A percentile compares a stretch with the other conserved stretches of the same genome.
phyloP scores from a whole-genome alignment of 2,888 invertebrate genomes.

The Automeris io region DNA sequence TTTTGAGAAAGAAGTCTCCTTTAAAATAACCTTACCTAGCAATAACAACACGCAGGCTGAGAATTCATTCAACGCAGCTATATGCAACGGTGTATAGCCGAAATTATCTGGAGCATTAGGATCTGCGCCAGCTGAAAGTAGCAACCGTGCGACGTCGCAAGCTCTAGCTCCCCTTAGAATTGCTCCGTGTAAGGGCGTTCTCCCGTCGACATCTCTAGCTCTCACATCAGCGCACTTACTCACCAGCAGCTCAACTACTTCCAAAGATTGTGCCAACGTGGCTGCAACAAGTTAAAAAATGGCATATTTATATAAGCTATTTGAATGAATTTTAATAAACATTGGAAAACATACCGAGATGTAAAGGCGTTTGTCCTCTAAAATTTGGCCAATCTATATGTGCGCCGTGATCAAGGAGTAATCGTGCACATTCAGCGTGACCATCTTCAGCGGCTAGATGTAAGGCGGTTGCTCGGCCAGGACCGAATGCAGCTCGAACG shows the following conservation, averaged over 20 bases:
- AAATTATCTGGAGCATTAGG: constrained; percentile 87
- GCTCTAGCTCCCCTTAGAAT: constrained; percentile 86
- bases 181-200: constrained; percentile 88
- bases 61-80: constrained; percentile 90
- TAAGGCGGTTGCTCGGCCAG: constrained; percentile 85
- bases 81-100: constrained; percentile 90
- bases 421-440: constrained; percentile 84
- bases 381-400: constrained; percentile 85
- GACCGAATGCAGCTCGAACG: constrained; percentile 83
- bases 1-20: too few species aligned
- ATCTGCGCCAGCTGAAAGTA: constrained; percentile 81
- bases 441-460: constrained; percentile 94
- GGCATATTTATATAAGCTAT: not conserved
- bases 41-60: constrained; percentile 85
- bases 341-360: constrained; percentile 70
- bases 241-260: constrained; percentile 84
- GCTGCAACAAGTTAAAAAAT: constrained; percentile 64
- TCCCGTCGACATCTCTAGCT: constrained; percentile 82
- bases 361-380: constrained; percentile 88
- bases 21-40: constrained; percentile 75
- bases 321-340: not conserved
- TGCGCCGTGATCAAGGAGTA: constrained; percentile 85
- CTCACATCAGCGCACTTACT: constrained; percentile 80
- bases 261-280: constrained; percentile 86
- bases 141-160: constrained; percentile 81